Base-by-base conservation (phyloP, 2,797 vertebrate genomes). In the Echeneis naucrates region DNA sequence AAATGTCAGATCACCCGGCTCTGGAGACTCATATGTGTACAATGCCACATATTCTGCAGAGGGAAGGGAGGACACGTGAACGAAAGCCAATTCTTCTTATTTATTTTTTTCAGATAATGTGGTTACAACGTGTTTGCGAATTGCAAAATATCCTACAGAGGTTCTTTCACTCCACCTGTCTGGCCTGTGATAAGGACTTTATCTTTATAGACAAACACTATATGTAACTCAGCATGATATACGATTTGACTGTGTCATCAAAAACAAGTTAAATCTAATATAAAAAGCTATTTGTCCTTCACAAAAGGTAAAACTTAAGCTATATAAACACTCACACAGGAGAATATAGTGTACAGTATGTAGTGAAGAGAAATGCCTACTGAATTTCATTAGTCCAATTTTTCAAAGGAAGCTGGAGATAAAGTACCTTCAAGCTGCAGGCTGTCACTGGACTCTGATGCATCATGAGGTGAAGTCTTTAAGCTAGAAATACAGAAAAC, bases 1-100 rank as follows among this genome's bases (percentile, higher is more conserved):
- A 78, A 99, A 99, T 0, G 94, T 96, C 92, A 99, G 90, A 90
- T 99, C 98, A 13, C 94, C 95, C 0, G 91, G 91, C 87, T 99
- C 96, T 0, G 95, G 94, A 88, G 97, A 99, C 63, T 97, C 95
- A 5, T 99, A 99, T 0, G 96, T 92, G 85, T 99, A 99, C 59
- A 99, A 89, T 0, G 97, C 97, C 76, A 97, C 85, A 10, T 95
- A 98, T 66, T 99, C 98, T 99, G 90, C 14, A 87, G 40, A 71
- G 71, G 69, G 57, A 48, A 52, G n/a, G n/a, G n/a, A 76, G 4
- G 56, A 63, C 1, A 67, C 2, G 62, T 2, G 30, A 57, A 27
- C 4, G n/a, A 56, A 38, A 33, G 10, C 5, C 33, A 32, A n/a
- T n/a, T n/a, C n/a, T n/a, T n/a, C n/a, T n/a, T n/a, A 8, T 2